phyloP scores from a whole-genome alignment of 2,888 invertebrate genomes.

The Agrochola macilenta region DNA sequence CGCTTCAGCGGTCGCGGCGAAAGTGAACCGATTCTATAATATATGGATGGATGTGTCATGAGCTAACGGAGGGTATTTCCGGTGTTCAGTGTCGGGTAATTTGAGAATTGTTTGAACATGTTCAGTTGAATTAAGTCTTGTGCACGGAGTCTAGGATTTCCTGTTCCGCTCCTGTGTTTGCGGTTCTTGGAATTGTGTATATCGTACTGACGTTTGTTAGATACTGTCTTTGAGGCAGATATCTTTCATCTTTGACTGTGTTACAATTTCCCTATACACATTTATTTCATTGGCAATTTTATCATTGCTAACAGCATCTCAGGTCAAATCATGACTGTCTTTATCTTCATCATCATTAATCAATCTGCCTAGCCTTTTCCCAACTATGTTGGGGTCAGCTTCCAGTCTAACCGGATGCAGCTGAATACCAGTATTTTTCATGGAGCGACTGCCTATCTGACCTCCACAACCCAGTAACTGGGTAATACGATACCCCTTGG shows the following conservation, averaged over 20 bases:
- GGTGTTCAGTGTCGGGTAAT: constrained; percentile 47
- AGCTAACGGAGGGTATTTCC: constrained; percentile 43
- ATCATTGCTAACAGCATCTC: neutral
- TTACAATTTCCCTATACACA: neutral
- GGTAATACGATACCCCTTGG: too few relatives aligned
- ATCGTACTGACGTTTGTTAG: neutral
- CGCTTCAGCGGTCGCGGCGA: constrained; percentile 56
- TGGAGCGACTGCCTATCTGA: too few relatives aligned
- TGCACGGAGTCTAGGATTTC: constrained; percentile 20
- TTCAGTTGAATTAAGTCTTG: constrained; percentile 14
- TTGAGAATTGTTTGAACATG: constrained; percentile 37
- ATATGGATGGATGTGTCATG: constrained; percentile 46
- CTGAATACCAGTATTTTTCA: too few relatives aligned
- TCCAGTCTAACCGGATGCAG: too few relatives aligned
- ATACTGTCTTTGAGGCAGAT: neutral
- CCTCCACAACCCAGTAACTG: too few relatives aligned
- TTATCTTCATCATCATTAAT: neutral
- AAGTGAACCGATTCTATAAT: constrained; percentile 58
- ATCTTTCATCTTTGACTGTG: neutral
- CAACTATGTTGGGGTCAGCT: too few relatives aligned
- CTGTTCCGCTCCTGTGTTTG: neutral
- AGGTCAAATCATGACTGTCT: neutral
- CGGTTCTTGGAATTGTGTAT: neutral
- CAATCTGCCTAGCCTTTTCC: too few relatives aligned
- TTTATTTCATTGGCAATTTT: neutral